phyloP scores from a whole-genome alignment of 1,140 invertebrate genomes.

The Tachypleus tridentatus region DNA sequence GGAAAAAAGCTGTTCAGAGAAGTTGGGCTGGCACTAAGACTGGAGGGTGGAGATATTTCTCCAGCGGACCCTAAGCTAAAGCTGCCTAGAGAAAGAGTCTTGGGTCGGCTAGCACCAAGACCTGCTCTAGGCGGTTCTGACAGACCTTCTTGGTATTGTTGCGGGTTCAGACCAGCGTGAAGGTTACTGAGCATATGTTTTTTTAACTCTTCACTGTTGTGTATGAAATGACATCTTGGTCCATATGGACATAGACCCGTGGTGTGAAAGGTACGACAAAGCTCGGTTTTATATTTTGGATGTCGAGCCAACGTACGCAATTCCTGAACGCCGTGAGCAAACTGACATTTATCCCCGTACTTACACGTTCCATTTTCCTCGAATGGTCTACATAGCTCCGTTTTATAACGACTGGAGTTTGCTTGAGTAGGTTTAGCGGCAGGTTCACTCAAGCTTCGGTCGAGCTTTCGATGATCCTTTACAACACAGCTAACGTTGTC shows the following conservation, averaged over 20 bases:
- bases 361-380: slow-evolving; percentile 93
- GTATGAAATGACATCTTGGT: slow-evolving; percentile 95
- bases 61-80: slow-evolving; percentile 24
- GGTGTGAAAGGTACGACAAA: slow-evolving; percentile 93
- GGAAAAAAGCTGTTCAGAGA: slow-evolving; percentile 53
- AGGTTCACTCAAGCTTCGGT: slow-evolving; percentile 59
- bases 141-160: too few relatives aligned
- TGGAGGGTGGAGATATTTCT: slow-evolving; percentile 35
- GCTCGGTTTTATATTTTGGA: slow-evolving; percentile 99
- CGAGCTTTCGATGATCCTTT: slow-evolving; percentile 55
- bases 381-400: slow-evolving; percentile 92
- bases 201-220: slow-evolving; percentile 79
- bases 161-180: too few relatives aligned
- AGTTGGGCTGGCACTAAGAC: slow-evolving; percentile 47
- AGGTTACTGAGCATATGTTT: slow-evolving; percentile 8
- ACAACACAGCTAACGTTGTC: slow-evolving; percentile 23
- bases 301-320: slow-evolving; percentile 82
- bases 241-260: slow-evolving; percentile 97
- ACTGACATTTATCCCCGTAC: slow-evolving; percentile 99
- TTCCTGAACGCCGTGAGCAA: slow-evolving; percentile 89
- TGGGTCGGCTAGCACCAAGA: slow-evolving; percentile 16
- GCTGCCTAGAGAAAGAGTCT: slow-evolving; percentile 27
- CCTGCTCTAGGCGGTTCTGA: too few relatives aligned
- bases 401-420: slow-evolving; percentile 81
- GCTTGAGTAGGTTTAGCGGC: background rate